A percentile compares a stretch with the other conserved stretches of the same genome.
These are phyloP conservation scores for Thunnus albacares DNA, from an alignment of 2,797 vertebrate species.

Conservation along the genomic window DNA sequence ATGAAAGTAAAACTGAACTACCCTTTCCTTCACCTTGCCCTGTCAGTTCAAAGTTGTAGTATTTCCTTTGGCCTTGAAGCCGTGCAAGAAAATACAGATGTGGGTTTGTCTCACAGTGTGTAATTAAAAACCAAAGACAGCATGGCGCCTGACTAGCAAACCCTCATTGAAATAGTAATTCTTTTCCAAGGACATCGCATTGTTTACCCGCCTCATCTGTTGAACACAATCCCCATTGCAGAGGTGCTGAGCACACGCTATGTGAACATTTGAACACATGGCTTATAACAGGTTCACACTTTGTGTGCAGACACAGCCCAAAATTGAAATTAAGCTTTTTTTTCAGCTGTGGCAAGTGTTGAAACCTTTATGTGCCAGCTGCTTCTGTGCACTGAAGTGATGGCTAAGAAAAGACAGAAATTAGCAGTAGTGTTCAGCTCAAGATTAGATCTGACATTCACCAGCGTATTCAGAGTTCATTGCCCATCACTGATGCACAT, in stretches of 20 bases:
- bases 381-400: slow-evolving; percentile 47
- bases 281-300: too few relatives aligned
- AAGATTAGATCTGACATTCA: slow-evolving; percentile 55
- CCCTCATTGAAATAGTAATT: slow-evolving; percentile 63
- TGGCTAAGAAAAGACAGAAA: slow-evolving; percentile 45
- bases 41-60: slow-evolving; percentile 59
- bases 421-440: slow-evolving; percentile 38
- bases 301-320: slow-evolving; percentile 39
- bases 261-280: slow-evolving; percentile 35
- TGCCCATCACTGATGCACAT: slow-evolving; percentile 35
- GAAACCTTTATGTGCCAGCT: slow-evolving; percentile 57
- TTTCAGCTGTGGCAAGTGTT: slow-evolving; percentile 48
- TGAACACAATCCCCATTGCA: slow-evolving; percentile 54
- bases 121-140: slow-evolving; percentile 77
- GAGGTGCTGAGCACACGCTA: slow-evolving; percentile 72
- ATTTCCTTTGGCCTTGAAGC: slow-evolving; percentile 58
- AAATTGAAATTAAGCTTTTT: slow-evolving; percentile 51
- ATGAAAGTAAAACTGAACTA: slow-evolving; percentile 51
- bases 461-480: slow-evolving; percentile 47
- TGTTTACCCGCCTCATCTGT: slow-evolving; percentile 69
- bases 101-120: slow-evolving; percentile 53
- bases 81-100: slow-evolving; percentile 60
- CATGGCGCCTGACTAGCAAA: slow-evolving; percentile 52
- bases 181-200: slow-evolving; percentile 66
- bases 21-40: slow-evolving; percentile 42